Percentiles rank a stretch among this genome's conserved stretches.
Conservation (phyloP, 2,113 vertebrate species). For the Sturnus vulgaris region DNA sequence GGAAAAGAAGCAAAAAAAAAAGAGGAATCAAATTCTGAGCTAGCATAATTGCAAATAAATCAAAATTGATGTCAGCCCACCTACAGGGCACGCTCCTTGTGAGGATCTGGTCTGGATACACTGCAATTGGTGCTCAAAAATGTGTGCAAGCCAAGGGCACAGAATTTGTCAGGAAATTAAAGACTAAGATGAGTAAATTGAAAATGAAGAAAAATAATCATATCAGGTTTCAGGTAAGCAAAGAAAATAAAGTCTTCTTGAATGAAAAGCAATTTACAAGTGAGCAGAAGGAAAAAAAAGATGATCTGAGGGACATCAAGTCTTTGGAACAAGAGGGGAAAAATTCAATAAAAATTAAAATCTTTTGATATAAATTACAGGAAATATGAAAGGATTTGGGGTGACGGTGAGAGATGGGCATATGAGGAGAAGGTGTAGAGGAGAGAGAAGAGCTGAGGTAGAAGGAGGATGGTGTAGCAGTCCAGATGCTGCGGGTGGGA, state of each 20-base stretch:
- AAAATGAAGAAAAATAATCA: background rate
- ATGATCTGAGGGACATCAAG: background rate
- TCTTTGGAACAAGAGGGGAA: background rate
- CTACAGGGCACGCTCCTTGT: rapidly evolving
- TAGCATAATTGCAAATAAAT: background rate
- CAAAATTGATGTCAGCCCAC: background rate
- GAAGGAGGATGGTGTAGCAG: background rate
- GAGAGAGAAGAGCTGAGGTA: background rate
- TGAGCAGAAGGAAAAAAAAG: background rate
- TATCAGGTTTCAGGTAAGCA: background rate
- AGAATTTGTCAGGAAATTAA: background rate
- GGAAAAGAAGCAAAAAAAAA: background rate
- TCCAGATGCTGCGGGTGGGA: background rate
- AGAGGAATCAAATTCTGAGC: background rate
- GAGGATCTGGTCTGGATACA: background rate
- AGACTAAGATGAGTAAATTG: background rate
- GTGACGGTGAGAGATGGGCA: background rate
- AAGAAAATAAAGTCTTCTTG: background rate
- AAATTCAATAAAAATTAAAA: slow-evolving; percentile 3
- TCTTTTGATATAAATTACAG: background rate
- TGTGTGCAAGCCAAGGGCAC: background rate
- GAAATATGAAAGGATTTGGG: background rate
- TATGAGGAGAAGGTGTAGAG: background rate
- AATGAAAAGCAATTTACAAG: background rate
- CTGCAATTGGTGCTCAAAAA: background rate